Percentiles rank a stretch among this genome's conserved stretches.
These are phyloP conservation scores for Lacanobia wlatinum DNA, from an alignment of 2,888 invertebrate species.

Conservation along the genomic window DNA sequence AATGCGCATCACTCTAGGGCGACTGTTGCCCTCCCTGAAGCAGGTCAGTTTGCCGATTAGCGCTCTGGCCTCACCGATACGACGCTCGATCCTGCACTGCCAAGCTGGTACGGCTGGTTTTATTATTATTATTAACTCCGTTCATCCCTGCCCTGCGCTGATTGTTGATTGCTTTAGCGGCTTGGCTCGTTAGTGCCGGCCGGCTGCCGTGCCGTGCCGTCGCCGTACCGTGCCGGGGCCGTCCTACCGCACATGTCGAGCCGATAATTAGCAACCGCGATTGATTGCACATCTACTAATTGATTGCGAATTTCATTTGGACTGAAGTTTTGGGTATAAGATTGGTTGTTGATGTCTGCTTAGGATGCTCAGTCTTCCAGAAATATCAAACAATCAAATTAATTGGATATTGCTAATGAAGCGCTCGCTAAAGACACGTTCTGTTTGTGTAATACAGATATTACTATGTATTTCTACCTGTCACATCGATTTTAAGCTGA, in stretches of 20 bases:
- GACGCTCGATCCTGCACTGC: too few species aligned
- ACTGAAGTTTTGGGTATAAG: conserved; percentile 11
- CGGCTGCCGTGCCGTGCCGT: conserved; percentile 36
- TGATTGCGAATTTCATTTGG: conserved; percentile 58
- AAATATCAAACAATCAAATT: neutral
- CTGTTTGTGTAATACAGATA: neutral
- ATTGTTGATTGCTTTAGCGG: conserved; percentile 79
- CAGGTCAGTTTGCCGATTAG: too few species aligned
- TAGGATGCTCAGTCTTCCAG: neutral
- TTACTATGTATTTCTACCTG: too few species aligned
- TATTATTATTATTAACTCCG: too few species aligned
- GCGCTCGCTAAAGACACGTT: neutral
- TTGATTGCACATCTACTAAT: conserved; percentile 63
- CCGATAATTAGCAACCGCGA: conserved; percentile 60
- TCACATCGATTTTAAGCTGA: too few species aligned
- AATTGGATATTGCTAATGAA: conserved; percentile 1
- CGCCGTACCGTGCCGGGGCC: conserved; percentile 24
- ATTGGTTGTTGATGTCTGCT: conserved; percentile 15
- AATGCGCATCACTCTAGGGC: too few species aligned
- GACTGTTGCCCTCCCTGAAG: too few species aligned
- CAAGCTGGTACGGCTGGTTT: too few species aligned
- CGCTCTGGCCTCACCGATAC: too few species aligned
- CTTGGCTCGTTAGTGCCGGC: conserved; percentile 70
- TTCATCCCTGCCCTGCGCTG: conserved; percentile 62
- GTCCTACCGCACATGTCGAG: conserved; percentile 47